Evolutionary conservation across 2,113 vertebrate genomes (phyloP).

Genomic region (Colistium nudipinnis): DNA sequence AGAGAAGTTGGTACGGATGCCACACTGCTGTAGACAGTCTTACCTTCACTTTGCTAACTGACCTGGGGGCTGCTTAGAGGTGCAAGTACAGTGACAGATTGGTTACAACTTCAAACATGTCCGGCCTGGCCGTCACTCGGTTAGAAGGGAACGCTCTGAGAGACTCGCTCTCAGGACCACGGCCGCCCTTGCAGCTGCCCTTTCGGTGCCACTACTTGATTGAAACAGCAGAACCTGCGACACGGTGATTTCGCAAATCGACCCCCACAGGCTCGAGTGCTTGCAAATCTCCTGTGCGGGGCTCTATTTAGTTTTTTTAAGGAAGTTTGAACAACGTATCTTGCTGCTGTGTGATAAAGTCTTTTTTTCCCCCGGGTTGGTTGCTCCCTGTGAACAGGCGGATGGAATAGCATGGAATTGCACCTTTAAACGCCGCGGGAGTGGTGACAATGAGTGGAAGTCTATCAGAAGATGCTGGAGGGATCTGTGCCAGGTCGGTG

Average conservation of each 20-base stretch:
- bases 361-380: conserved; percentile 45
- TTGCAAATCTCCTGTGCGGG: conserved; percentile 49
- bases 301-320: conserved; percentile 44
- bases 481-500: conserved; percentile 68
- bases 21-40: conserved; percentile 73
- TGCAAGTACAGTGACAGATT: conserved; percentile 73
- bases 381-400: conserved; percentile 57
- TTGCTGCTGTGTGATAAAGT: conserved; percentile 27
- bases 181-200: conserved; percentile 30
- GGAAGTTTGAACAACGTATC: conserved; percentile 19
- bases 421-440: conserved; percentile 69
- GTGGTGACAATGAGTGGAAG: conserved; percentile 72
- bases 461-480: conserved; percentile 68
- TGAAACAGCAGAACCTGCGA: conserved; percentile 48
- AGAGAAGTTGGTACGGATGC: conserved; percentile 71
- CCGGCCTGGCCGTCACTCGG: conserved; percentile 29
- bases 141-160: conserved; percentile 40
- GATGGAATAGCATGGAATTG: conserved; percentile 66
- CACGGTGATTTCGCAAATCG: conserved; percentile 58
- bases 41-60: conserved; percentile 83
- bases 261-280: conserved; percentile 70
- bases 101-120: conserved; percentile 59
- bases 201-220: conserved; percentile 20
- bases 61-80: conserved; percentile 76
- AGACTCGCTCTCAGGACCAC: conserved; percentile 39